Evolutionary conservation across 1,140 invertebrate genomes (phyloP), one percentile per base, ranked within the genome.

Genomic region (Drosophila gunungcola): DNA sequence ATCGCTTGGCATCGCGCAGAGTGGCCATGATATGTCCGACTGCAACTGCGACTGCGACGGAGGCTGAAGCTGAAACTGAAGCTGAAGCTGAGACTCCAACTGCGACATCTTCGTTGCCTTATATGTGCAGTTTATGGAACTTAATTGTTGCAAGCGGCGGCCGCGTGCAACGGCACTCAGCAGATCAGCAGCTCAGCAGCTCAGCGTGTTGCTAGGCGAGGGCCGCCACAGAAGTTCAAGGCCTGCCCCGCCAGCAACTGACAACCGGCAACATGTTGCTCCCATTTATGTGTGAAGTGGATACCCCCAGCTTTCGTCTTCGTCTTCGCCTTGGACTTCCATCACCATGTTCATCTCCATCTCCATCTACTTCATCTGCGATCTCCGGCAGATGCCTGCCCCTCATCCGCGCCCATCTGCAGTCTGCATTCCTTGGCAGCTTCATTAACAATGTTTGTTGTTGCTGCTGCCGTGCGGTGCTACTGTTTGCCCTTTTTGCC

Each of bases 271-370:
- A 86, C 82, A 86, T 88, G 82, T 83, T 86, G 82, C 84, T 88
- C 84, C 83, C 84, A 88, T 88, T 88, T 88, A 88, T 89, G 84
- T 89, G 85, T 88, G 84, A 88, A 88, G 84, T 88, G 57, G 63
- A 69, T 68, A 51, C 57, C 16, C 16, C 46, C 21, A 32, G 29
- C 10, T 0, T 16, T 3, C 61, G 43, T 38, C 7, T 41, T 32
- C 56, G 21, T 13, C 4, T 48, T 12, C 68, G 65, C 56, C 52
- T 16, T 25, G 56, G 42, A 42, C 16, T 41, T 32, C 16, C 58
- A 69, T 58, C 53, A 55, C 56, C 78, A 74, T 56, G 68, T 36
- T 27, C 54, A 52, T 42, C 25, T 36, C 29, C 67, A 51, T 36
- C 68, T 51, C 60, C 78, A 82, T 63, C 41, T 39, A 39, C 13